These are phyloP conservation scores for Bursaphelenchus mucronatus DNA, from an alignment of 1,140 invertebrate genomes.

Conservation along the genomic window DNA sequence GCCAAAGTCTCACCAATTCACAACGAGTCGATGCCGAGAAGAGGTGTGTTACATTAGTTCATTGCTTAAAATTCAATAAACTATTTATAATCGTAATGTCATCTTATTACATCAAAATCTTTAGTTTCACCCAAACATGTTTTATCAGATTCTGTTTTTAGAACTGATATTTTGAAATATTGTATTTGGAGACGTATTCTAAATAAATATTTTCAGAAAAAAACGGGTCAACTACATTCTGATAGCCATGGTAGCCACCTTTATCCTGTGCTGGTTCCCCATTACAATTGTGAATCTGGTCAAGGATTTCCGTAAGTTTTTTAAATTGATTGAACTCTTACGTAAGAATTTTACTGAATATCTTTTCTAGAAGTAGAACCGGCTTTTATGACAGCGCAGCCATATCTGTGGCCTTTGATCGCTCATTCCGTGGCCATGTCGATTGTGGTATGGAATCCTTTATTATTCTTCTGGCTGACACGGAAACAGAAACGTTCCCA, in stretches of 20 bases:
- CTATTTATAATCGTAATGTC: not conserved
- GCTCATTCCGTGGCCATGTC: constrained; percentile 59
- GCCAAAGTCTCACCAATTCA: constrained; percentile 45
- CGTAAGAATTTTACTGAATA: not conserved
- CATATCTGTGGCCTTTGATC: constrained; percentile 57
- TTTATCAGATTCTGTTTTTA: constrained; percentile 17
- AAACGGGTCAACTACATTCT: constrained; percentile 59
- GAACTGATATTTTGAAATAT: constrained; percentile 11
- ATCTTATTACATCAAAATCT: constrained; percentile 5
- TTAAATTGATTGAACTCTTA: constrained; percentile 9
- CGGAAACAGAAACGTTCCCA: constrained; percentile 54
- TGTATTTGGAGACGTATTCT: not conserved
- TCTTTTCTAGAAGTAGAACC: constrained; percentile 53
- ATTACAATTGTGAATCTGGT: constrained; percentile 53
- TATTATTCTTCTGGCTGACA: constrained; percentile 60
- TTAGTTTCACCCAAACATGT: not conserved
- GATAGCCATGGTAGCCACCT: constrained; percentile 57
- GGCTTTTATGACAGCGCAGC: constrained; percentile 45
- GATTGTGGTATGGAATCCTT: constrained; percentile 57
- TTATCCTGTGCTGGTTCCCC: constrained; percentile 54
- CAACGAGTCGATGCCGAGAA: constrained; percentile 56
- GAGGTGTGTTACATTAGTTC: constrained; percentile 15
- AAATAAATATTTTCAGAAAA: constrained; percentile 27
- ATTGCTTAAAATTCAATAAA: constrained; percentile 4
- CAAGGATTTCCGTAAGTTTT: constrained; percentile 57